Evolutionary conservation across 2,113 vertebrate species (phyloP).

Genomic region (Columbina picui): DNA sequence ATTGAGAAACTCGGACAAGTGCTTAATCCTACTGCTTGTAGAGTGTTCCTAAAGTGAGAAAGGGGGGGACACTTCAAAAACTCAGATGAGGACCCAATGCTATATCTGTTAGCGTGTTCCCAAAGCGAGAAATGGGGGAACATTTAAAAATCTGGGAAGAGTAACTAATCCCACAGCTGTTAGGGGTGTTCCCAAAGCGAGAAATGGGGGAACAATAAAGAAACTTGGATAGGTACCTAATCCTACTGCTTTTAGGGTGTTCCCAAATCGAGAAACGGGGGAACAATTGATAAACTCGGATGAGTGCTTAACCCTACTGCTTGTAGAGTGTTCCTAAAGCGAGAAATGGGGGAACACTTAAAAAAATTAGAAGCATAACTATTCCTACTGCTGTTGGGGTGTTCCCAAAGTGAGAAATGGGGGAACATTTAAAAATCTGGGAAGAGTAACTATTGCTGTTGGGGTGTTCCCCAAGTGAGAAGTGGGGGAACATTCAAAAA

Average conservation of each 20-base stretch:
- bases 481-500: not conserved
- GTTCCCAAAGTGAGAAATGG: too few relatives aligned
- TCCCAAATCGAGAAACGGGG: conserved; percentile 8
- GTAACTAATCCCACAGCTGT: not conserved
- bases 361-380: too few relatives aligned
- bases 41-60: not conserved
- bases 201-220: not conserved
- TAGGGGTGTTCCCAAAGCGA: not conserved
- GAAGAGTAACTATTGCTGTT: too few relatives aligned
- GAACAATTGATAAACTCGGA: accelerated
- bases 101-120: not conserved
- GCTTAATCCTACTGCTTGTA: not conserved
- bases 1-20: not conserved
- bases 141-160: accelerated
- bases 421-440: too few relatives aligned
- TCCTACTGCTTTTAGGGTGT: not conserved
- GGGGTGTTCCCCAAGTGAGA: too few relatives aligned
- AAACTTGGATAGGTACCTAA: not conserved
- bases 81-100: not conserved
- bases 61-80: not conserved
- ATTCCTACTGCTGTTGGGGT: not conserved
- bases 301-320: not conserved
- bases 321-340: not conserved
- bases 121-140: not conserved
- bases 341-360: not conserved